These are phyloP conservation scores for Pemphredon lugubris DNA, from an alignment of 2,888 invertebrate genomes.

Conservation along the genomic window DNA sequence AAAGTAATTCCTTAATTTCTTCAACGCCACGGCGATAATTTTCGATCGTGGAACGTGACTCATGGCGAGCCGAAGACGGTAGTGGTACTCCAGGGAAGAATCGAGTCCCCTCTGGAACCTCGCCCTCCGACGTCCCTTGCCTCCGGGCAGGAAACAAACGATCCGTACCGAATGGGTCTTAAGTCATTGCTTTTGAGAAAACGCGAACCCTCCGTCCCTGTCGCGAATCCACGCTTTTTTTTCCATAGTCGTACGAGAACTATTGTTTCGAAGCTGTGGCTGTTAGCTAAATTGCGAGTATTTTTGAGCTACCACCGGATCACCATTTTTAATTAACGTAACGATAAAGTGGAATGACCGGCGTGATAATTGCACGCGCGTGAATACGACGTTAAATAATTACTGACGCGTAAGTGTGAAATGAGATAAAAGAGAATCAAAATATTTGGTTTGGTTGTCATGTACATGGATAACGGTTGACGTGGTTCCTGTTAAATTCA, in stretches of 20 bases:
- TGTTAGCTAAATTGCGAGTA: neutral
- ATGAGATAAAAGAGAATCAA: no score
- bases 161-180: conserved; percentile 43
- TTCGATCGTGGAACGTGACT: conserved; percentile 40
- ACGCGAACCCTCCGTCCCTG: neutral
- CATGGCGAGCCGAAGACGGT: conserved; percentile 36
- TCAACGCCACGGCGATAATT: conserved; percentile 1
- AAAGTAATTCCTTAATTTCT: neutral
- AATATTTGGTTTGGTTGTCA: no score
- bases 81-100: conserved; percentile 51
- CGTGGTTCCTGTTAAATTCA: no score
- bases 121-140: conserved; percentile 18
- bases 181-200: conserved; percentile 34
- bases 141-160: conserved; percentile 44
- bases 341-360: no score
- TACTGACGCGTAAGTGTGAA: no score
- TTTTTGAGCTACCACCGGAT: no score
- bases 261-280: neutral
- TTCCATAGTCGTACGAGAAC: neutral
- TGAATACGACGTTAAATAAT: no score
- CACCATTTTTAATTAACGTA: no score
- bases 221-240: neutral
- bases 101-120: conserved; percentile 23
- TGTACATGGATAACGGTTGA: no score
- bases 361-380: no score